phyloP scores from a whole-genome alignment of 1,140 invertebrate genomes.

The Caenorhabditis inopinata region DNA sequence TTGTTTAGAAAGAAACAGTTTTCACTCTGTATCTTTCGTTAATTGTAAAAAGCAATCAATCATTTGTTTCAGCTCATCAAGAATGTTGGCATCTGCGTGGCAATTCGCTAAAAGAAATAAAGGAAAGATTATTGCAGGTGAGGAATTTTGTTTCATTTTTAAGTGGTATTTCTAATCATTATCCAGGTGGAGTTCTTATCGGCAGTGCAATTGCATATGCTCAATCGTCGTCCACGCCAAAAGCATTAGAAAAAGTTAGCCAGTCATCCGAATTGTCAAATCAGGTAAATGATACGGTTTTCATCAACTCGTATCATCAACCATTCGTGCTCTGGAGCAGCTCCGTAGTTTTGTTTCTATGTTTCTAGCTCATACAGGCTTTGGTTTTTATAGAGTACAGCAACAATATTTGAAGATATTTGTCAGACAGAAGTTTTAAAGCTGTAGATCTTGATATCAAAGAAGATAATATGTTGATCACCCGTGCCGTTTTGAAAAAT shows the following conservation, averaged over 20 bases:
- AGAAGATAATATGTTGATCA: no score
- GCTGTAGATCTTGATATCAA: no score
- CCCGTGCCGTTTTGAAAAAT: no score
- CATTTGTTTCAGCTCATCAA: neutral
- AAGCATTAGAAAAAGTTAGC: neutral
- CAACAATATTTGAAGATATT: no score
- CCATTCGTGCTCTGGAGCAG: neutral
- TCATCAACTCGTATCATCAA: neutral
- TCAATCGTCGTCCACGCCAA: neutral
- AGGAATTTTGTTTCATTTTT: neutral
- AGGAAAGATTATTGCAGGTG: slow-evolving; percentile 43
- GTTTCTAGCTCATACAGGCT: no score
- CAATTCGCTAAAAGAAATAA: slow-evolving; percentile 38
- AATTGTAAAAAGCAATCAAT: no score
- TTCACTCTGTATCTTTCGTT: neutral
- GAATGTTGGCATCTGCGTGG: slow-evolving; percentile 17
- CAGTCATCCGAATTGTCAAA: neutral
- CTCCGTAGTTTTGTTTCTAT: no score
- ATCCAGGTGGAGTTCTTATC: slow-evolving; percentile 10
- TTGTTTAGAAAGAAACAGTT: neutral
- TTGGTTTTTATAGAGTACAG: no score
- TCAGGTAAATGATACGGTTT: slow-evolving; percentile 20
- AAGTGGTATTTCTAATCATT: neutral
- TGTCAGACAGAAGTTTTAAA: no score
- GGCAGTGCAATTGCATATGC: slow-evolving; percentile 35